Conservation (phyloP, 2,113 vertebrate species). For the Alaudala cheleensis region DNA sequence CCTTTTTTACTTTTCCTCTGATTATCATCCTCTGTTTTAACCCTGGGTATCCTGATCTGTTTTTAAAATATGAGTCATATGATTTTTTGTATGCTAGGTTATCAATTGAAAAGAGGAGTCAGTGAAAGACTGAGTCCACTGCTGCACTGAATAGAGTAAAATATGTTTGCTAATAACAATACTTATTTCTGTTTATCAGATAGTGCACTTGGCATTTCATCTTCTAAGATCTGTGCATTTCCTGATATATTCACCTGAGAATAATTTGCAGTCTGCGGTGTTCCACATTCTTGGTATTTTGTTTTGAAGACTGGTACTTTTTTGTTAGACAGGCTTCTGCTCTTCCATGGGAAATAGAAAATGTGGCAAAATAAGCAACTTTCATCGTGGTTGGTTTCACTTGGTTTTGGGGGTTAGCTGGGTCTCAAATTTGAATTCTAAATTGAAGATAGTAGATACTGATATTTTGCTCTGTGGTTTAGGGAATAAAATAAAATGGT, state of each 20-base stretch:
- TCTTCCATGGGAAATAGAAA: not conserved
- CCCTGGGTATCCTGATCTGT: not conserved
- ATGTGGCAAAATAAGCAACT: not conserved
- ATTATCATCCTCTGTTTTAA: not conserved
- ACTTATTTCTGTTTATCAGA: not conserved
- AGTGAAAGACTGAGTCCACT: not conserved
- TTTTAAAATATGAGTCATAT: not conserved
- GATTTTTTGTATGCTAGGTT: not conserved
- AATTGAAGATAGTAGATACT: not conserved
- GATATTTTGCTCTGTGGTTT: not conserved
- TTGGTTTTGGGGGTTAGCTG: not conserved
- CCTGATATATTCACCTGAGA: not conserved
- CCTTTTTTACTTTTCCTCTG: not conserved
- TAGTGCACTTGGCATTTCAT: not conserved
- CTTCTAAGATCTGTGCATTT: not conserved
- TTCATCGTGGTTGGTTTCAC: not conserved
- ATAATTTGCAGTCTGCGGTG: rapidly evolving
- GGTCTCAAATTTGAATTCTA: not conserved
- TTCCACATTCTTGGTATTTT: not conserved
- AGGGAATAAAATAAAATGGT: not conserved
- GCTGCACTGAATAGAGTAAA: not conserved
- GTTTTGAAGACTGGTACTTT: not conserved
- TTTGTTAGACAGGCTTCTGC: not conserved
- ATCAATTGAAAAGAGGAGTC: not conserved
- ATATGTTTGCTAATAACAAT: not conserved